Evolutionary conservation across 1,140 invertebrate genomes (phyloP).

Genomic region (Drosophila parabipectinata): DNA sequence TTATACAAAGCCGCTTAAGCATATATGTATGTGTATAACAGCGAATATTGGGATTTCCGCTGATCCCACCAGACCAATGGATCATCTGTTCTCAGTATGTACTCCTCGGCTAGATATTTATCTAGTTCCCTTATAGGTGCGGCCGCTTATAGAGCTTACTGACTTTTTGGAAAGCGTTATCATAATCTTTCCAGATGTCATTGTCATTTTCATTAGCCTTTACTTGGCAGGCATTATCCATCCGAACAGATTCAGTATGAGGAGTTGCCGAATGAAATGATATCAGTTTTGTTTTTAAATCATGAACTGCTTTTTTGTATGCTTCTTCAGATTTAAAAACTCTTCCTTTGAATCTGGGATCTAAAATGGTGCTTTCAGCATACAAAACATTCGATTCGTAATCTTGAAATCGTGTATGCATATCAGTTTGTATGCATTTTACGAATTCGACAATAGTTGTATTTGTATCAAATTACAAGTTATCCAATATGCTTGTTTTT

Average conservation of each 20-base stretch:
- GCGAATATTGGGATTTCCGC: slow-evolving; percentile 1
- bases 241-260: too few relatives aligned
- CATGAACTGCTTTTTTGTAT: too few relatives aligned
- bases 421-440: slow-evolving; percentile 3
- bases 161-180: too few relatives aligned
- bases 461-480: neutral
- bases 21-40: neutral
- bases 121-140: slow-evolving; percentile 2
- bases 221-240: too few relatives aligned
- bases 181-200: too few relatives aligned
- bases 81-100: neutral
- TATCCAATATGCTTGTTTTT: neutral
- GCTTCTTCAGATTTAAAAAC: slow-evolving; percentile 5
- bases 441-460: neutral
- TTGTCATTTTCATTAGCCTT: too few relatives aligned
- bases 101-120: slow-evolving; percentile 3
- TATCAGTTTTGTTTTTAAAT: too few relatives aligned
- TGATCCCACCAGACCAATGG: slow-evolving; percentile 2
- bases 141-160: too few relatives aligned
- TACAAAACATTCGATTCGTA: slow-evolving; percentile 1
- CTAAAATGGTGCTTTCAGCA: slow-evolving; percentile 8
- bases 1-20: slow-evolving; percentile 1
- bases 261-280: too few relatives aligned
- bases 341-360: slow-evolving; percentile 6
- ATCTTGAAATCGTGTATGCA: neutral